These are phyloP conservation scores for Phocides pigmalion DNA, from an alignment of 1,140 invertebrate species.

Conservation along the genomic window DNA sequence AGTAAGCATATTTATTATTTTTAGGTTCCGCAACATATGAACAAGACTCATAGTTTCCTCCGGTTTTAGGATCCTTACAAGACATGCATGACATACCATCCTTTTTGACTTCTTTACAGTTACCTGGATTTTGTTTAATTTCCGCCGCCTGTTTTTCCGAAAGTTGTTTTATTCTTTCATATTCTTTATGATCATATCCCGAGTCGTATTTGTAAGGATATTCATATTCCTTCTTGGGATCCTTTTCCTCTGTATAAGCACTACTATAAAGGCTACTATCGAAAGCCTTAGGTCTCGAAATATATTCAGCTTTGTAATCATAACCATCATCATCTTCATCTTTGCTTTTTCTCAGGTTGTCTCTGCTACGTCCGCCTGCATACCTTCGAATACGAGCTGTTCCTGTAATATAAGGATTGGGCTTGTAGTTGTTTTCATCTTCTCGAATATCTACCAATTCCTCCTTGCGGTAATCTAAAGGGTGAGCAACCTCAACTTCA, in stretches of 20 bases:
- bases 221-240: slow-evolving; percentile 71
- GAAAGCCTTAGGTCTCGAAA: slow-evolving; percentile 78
- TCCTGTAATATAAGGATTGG: slow-evolving; percentile 79
- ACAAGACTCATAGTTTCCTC: slow-evolving; percentile 89
- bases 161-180: slow-evolving; percentile 80
- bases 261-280: slow-evolving; percentile 72
- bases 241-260: slow-evolving; percentile 74
- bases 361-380: slow-evolving; percentile 63
- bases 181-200: slow-evolving; percentile 80
- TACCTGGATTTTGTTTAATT: slow-evolving; percentile 84
- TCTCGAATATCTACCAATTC: slow-evolving; percentile 63
- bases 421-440: slow-evolving; percentile 72
- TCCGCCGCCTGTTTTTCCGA: slow-evolving; percentile 84
- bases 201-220: slow-evolving; percentile 79
- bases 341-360: slow-evolving; percentile 61
- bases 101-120: slow-evolving; percentile 86
- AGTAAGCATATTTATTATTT: slow-evolving; percentile 88
- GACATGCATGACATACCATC: slow-evolving; percentile 87
- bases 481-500: slow-evolving; percentile 76
- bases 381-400: slow-evolving; percentile 73
- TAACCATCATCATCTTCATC: slow-evolving; percentile 74
- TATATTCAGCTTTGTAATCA: slow-evolving; percentile 74
- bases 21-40: slow-evolving; percentile 88
- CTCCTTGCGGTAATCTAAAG: slow-evolving; percentile 68
- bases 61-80: slow-evolving; percentile 87